Evolutionary conservation across 2,113 vertebrate species (phyloP).

Genomic region (Spheniscus mendiculus): DNA sequence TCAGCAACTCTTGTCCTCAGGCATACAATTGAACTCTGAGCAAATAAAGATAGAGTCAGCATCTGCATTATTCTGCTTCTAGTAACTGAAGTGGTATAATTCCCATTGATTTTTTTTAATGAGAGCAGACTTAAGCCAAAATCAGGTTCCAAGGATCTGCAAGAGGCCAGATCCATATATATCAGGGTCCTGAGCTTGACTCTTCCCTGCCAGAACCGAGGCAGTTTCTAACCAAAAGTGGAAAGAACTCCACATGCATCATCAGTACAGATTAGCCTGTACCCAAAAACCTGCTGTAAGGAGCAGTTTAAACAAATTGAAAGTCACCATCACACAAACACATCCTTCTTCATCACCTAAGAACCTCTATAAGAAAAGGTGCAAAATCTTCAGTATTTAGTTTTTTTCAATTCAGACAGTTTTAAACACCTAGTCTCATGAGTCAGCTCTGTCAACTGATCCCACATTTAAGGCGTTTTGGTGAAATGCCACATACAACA

Average conservation of each 20-base stretch:
- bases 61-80: not conserved
- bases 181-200: not conserved
- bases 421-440: not conserved
- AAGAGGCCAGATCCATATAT: not conserved
- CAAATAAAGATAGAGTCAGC: not conserved
- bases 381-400: not conserved
- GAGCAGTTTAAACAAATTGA: not conserved
- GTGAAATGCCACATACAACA: not conserved
- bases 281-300: not conserved
- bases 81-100: not conserved
- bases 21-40: not conserved
- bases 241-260: not conserved
- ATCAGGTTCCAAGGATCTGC: not conserved
- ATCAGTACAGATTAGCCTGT: not conserved
- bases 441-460: not conserved
- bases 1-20: not conserved
- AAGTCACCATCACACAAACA: not conserved
- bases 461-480: not conserved
- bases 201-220: not conserved
- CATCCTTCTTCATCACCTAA: not conserved
- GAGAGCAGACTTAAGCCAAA: not conserved
- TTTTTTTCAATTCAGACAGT: not conserved
- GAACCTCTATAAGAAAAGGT: not conserved
- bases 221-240: not conserved
- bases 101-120: not conserved